These are phyloP conservation scores for Conger conger DNA, from an alignment of 2,113 vertebrate genomes.

Conservation along the genomic window DNA sequence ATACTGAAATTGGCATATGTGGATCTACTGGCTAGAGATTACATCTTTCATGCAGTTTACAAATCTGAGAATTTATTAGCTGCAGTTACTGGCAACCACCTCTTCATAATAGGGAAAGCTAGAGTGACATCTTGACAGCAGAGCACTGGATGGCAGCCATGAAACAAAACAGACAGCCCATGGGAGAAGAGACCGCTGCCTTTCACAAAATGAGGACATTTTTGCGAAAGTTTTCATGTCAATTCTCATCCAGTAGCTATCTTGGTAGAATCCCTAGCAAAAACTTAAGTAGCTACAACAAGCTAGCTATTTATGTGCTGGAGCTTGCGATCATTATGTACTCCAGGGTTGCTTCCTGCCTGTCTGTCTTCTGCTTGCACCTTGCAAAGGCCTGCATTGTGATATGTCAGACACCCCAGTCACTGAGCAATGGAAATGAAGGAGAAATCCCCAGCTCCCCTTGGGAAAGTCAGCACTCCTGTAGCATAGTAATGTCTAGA, in stretches of 20 bases:
- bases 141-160: neutral
- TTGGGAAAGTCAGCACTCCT: too few species aligned
- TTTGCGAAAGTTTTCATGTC: neutral
- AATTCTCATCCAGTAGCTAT: neutral
- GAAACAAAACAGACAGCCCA: neutral
- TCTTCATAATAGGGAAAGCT: neutral
- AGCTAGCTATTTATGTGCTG: neutral
- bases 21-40: neutral
- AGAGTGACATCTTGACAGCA: neutral
- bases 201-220: neutral
- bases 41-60: neutral
- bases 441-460: neutral
- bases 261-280: neutral
- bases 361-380: neutral
- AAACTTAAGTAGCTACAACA: neutral
- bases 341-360: neutral
- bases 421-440: neutral
- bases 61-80: neutral
- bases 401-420: neutral
- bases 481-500: too few species aligned
- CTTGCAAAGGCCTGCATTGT: neutral
- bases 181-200: neutral
- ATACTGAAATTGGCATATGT: neutral
- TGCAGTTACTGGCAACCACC: neutral
- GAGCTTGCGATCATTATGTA: neutral